Base-by-base conservation (phyloP, 2,888 invertebrate genomes). In the Tetragonisca angustula region DNA sequence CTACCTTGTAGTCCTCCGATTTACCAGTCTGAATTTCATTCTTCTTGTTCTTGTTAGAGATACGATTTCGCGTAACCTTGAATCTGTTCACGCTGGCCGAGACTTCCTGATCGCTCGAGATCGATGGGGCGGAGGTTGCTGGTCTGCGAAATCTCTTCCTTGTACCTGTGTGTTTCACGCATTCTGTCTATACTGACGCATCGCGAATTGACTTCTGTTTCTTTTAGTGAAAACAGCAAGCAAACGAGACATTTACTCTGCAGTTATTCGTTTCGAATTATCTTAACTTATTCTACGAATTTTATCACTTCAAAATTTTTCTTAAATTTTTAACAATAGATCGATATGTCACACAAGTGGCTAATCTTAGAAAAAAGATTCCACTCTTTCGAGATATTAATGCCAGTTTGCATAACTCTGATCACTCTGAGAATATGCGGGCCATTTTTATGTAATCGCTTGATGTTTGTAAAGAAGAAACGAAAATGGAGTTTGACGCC, bases 101-200 rank as follows among this genome's bases (percentile, higher is more conserved):
- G 82, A 96, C 95, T 93, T 96, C 95, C 95, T 97, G 95, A 94
- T 96, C 95, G 85, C 92, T 94, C 59, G 96, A 95, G 9, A 95
- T 95, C 85, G 96, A 95, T 54, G 96, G 95, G 79, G 96, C 95
- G 15, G 95, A 95, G 91, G 96, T 96, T 71, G 96, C 95, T 21
- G 97, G 97, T 90, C 97, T 96, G 72, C 97, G 95, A 87, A 97
- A 95, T 95, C 97, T 95, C 95, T 97, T 96, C 90, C 97, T 95
- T 73, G 96, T 96, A 89, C 95, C 97, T 97, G 43, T 43, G 43
- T 43, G 94, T 24, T 64, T 13, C 49, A 9, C 65, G 17, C n/a
- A 64, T 54, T 19, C 21, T 50, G 17, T 52, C 13, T 6, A 49
- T 21, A 3, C 36, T 24, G 13, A 54, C 13, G 2, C 6, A 19